Percentiles rank a stretch among this genome's conserved stretches.
Conservation (phyloP, 2,113 vertebrate genomes). For the Macrotus californicus region DNA sequence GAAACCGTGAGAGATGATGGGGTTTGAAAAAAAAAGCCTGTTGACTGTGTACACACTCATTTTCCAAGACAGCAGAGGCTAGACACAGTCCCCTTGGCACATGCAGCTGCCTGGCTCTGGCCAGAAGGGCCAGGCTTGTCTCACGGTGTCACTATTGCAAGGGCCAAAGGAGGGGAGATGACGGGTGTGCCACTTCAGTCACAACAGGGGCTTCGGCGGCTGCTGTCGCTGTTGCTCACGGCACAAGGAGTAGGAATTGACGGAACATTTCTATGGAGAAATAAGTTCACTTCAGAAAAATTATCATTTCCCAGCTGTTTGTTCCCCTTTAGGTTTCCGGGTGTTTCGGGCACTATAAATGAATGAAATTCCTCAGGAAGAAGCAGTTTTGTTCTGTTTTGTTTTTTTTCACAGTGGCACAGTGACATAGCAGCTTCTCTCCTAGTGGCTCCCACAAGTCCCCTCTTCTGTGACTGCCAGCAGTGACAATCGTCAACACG, state of each 20-base stretch:
- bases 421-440: neutral
- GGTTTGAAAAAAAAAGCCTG: neutral
- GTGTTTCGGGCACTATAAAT: neutral
- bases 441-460: neutral
- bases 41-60: neutral
- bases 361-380: neutral
- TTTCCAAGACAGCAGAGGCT: neutral
- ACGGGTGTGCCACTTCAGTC: neutral
- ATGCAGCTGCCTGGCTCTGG: neutral
- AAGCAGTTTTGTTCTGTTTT: neutral
- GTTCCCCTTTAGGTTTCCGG: neutral
- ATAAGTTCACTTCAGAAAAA: neutral
- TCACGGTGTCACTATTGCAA: neutral
- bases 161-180: neutral
- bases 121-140: neutral
- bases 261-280: neutral
- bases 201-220: neutral
- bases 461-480: neutral
- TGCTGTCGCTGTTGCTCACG: accelerated
- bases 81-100: neutral
- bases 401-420: neutral
- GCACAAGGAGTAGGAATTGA: neutral
- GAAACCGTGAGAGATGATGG: neutral
- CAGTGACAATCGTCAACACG: accelerated
- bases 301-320: neutral